A percentile compares a stretch with the other conserved stretches of the same genome.
phyloP scores from a whole-genome alignment of 2,888 invertebrate genomes.

The Eupelmus urozonus region DNA sequence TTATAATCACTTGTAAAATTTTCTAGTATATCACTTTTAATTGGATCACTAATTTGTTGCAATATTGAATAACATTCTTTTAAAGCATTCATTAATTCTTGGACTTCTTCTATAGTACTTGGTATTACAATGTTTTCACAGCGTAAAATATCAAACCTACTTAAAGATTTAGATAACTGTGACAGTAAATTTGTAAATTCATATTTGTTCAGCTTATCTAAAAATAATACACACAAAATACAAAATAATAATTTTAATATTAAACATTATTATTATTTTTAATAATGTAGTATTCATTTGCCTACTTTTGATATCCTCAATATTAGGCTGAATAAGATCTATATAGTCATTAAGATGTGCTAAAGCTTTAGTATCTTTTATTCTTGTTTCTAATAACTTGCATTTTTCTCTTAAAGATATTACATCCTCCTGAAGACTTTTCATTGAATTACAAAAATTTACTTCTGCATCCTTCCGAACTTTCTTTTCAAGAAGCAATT shows the following conservation, averaged over 20 bases:
- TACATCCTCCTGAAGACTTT: constrained; percentile 46
- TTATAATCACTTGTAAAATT: constrained; percentile 33
- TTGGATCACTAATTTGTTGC: constrained; percentile 40
- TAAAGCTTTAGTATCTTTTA: constrained; percentile 43
- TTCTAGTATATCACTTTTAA: constrained; percentile 39
- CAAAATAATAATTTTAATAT: constrained; percentile 2
- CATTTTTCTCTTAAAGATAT: constrained; percentile 44
- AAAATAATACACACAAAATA: too few relatives aligned
- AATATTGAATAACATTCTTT: constrained; percentile 40
- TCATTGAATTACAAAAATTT: constrained; percentile 31
- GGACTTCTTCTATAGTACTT: constrained; percentile 28
- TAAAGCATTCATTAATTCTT: constrained; percentile 47
- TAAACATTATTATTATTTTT: too few relatives aligned
- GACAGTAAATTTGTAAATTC: constrained; percentile 34
- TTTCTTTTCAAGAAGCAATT: constrained; percentile 55
- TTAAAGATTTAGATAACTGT: constrained; percentile 41
- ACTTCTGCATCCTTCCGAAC: constrained; percentile 42
- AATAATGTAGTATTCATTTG: too few relatives aligned
- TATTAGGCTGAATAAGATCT: constrained; percentile 8
- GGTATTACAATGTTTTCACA: constrained; percentile 57
- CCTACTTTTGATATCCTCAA: constrained; percentile 31
- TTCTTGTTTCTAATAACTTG: constrained; percentile 35
- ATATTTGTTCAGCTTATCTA: constrained; percentile 39
- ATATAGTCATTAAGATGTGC: constrained; percentile 35
- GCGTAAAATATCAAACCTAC: constrained; percentile 51